Conservation (phyloP, 1,140 invertebrate species). For the Leptinotarsa texana region DNA sequence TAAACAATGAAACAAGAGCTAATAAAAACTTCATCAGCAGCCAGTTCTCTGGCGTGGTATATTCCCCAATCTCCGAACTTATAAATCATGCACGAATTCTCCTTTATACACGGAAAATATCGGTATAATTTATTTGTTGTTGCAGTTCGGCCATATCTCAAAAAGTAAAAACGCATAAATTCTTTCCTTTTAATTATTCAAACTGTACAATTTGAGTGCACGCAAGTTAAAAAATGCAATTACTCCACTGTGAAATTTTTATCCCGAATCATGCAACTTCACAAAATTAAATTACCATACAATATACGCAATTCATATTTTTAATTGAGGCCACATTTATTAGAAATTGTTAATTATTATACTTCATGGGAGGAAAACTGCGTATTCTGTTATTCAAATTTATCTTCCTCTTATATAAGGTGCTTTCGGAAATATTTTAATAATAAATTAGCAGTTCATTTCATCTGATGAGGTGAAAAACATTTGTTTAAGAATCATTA, state of each 20-base stretch:
- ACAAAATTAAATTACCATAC: slow-evolving; percentile 18
- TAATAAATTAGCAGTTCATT: no score
- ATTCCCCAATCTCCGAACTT: slow-evolving; percentile 21
- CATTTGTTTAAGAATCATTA: no score
- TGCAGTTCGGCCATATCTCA: slow-evolving; percentile 10
- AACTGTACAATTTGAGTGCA: slow-evolving; percentile 13
- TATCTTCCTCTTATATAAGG: neutral
- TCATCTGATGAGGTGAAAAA: no score
- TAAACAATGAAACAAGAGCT: no score
- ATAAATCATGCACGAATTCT: slow-evolving; percentile 15
- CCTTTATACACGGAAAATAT: slow-evolving; percentile 6
- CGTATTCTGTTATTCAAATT: neutral
- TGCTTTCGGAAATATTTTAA: no score
- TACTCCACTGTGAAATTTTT: slow-evolving; percentile 7
- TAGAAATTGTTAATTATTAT: neutral
- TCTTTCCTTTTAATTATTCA: slow-evolving; percentile 14
- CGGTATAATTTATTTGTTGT: slow-evolving; percentile 10
- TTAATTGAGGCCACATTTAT: slow-evolving; percentile 8
- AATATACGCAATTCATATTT: slow-evolving; percentile 4
- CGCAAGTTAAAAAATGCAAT: slow-evolving; percentile 15
- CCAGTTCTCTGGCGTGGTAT: neutral
- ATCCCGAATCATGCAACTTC: slow-evolving; percentile 16
- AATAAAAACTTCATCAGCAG: no score
- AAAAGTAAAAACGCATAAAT: slow-evolving; percentile 18
- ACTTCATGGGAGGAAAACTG: slow-evolving; percentile 2